A percentile compares a stretch with the other conserved stretches of the same genome.
Evolutionary conservation across 1,140 invertebrate genomes (phyloP).

Genomic region (Zaprionus africanus): DNA sequence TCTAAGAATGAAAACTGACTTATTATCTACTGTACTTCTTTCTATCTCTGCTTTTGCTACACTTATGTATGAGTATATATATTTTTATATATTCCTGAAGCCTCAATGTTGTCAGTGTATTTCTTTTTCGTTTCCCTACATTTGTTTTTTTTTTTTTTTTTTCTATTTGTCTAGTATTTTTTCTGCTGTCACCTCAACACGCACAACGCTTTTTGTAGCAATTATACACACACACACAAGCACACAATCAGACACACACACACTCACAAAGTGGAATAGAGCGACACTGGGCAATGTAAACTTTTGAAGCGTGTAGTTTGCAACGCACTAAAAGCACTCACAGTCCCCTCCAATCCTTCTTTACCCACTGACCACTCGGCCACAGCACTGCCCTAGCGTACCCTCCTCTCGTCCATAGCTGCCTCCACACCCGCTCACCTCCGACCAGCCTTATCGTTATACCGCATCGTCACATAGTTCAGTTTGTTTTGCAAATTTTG

Average conservation of each 20-base stretch:
- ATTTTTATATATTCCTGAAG: background rate
- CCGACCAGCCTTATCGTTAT: constrained; percentile 2
- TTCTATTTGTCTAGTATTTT: constrained; percentile 24
- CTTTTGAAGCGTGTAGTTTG: constrained; percentile 62
- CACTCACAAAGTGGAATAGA: background rate
- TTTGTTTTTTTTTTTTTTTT: background rate
- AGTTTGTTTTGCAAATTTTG: constrained; percentile 57
- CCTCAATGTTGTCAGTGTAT: background rate
- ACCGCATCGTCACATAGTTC: constrained; percentile 55
- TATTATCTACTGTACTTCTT: too few relatives aligned
- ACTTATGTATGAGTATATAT: too few relatives aligned
- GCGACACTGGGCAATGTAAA: constrained; percentile 34
- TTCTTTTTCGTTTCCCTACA: background rate
- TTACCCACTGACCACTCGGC: background rate
- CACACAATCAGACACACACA: constrained; percentile 25
- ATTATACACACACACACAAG: constrained; percentile 53
- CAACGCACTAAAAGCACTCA: constrained; percentile 29
- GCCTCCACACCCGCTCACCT: background rate
- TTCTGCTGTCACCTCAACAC: background rate
- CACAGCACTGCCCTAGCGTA: background rate
- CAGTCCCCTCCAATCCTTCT: background rate
- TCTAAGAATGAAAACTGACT: too few relatives aligned
- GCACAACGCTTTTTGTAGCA: constrained; percentile 39
- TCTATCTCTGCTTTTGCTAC: too few relatives aligned
- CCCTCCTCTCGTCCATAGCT: background rate